phyloP scores from a whole-genome alignment of 2,888 invertebrate species.

The Drosophila nigricruria region DNA sequence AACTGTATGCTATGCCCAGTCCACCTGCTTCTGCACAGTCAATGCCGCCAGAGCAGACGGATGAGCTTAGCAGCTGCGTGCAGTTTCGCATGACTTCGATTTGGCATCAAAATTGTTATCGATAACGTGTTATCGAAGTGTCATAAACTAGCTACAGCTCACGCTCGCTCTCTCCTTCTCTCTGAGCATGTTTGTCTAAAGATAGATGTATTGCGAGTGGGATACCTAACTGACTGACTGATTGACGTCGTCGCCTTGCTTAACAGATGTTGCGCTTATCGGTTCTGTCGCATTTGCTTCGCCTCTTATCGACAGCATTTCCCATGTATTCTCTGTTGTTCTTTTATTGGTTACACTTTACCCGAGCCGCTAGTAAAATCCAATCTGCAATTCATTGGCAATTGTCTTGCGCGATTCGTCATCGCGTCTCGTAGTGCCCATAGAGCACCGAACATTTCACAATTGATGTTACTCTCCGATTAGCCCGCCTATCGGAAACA shows the following conservation, averaged over 20 bases:
- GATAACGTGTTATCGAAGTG: conserved; percentile 10
- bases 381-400: conserved; percentile 45
- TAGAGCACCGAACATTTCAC: conserved; percentile 13
- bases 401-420: conserved; percentile 34
- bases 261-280: conserved; percentile 73
- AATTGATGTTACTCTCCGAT: conserved; percentile 28
- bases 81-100: conserved; percentile 5
- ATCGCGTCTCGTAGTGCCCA: conserved; percentile 21
- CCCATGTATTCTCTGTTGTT: conserved; percentile 35
- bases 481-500: conserved; percentile 15
- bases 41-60: conserved; percentile 54
- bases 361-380: conserved; percentile 22
- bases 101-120: conserved; percentile 4
- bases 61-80: conserved; percentile 48
- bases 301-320: conserved; percentile 58
- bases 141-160: not conserved
- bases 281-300: conserved; percentile 31
- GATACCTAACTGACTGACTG: not conserved
- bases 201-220: conserved; percentile 57
- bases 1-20: not conserved
- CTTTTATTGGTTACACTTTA: conserved; percentile 47
- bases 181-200: conserved; percentile 29
- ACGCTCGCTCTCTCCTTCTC: not conserved
- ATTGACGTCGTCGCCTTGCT: conserved; percentile 37
- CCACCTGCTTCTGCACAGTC: not conserved